phyloP scores from a whole-genome alignment of 2,797 vertebrate genomes.

The Galago senegalensis region DNA sequence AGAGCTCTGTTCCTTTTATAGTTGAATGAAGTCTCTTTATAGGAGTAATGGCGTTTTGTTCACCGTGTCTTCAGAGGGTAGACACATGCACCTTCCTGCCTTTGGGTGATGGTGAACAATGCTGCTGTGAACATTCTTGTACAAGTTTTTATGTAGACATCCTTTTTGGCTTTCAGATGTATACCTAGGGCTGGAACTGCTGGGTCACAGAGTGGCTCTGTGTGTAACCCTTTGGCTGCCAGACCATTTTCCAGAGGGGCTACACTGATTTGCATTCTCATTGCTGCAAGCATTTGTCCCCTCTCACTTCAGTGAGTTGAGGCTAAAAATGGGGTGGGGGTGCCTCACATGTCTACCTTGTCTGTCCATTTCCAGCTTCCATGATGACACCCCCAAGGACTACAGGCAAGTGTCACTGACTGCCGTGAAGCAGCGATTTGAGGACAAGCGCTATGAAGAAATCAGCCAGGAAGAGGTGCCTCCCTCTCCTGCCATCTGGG shows the following conservation, averaged over 20 bases:
- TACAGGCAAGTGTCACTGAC: conserved; percentile 96
- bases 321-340: not conserved
- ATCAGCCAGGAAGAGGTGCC: conserved; percentile 95
- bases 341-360: not conserved
- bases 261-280: not conserved
- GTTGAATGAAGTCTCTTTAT: too few species aligned
- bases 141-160: fast-evolving
- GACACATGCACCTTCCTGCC: fast-evolving
- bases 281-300: not conserved
- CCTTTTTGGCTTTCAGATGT: not conserved
- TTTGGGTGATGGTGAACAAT: not conserved
- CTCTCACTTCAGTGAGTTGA: not conserved
- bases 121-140: fast-evolving
- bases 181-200: not conserved
- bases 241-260: not conserved
- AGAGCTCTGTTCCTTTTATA: not conserved
- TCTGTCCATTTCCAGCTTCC: conserved; percentile 91
- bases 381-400: conserved; percentile 96
- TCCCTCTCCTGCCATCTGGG: not conserved
- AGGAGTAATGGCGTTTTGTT: fast-evolving
- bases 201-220: not conserved
- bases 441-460: conserved; percentile 94
- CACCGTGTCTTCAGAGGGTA: not conserved
- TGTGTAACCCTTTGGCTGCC: fast-evolving
- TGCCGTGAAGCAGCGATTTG: conserved; percentile 97